These are phyloP conservation scores for Megaptera novaeangliae DNA, from an alignment of 2,113 vertebrate species.

Conservation along the genomic window DNA sequence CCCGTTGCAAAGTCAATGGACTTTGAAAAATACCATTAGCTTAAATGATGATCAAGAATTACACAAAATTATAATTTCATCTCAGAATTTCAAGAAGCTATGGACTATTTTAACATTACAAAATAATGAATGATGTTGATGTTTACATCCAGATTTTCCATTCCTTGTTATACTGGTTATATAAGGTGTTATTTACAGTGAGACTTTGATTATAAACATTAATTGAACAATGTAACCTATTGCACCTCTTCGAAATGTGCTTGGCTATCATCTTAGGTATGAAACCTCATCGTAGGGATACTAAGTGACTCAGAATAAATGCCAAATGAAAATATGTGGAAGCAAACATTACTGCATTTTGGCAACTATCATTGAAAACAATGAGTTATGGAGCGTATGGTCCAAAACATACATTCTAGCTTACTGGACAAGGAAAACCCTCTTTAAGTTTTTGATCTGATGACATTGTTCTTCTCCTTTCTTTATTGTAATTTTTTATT, in stretches of 20 bases:
- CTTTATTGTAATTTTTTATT: not conserved
- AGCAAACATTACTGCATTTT: not conserved
- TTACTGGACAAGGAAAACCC: not conserved
- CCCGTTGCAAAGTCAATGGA: not conserved
- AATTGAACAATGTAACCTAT: not conserved
- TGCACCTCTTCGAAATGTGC: not conserved
- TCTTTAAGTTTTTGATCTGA: not conserved
- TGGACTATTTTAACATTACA: not conserved
- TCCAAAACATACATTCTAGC: not conserved
- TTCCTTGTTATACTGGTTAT: not conserved
- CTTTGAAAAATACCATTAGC: not conserved
- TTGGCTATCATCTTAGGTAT: not conserved
- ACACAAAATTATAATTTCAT: not conserved
- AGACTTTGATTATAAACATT: not conserved
- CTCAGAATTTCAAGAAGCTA: not conserved
- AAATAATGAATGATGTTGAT: not conserved
- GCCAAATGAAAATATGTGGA: not conserved
- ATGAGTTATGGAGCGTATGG: not conserved
- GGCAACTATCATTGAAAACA: not conserved
- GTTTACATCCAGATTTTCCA: not conserved
- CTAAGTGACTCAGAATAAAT: not conserved
- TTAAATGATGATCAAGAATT: not conserved
- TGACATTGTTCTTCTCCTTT: not conserved
- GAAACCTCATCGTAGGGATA: not conserved
- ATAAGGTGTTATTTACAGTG: not conserved